Conservation (phyloP, 2,888 invertebrate species). For the Caenorhabditis sulstoni region DNA sequence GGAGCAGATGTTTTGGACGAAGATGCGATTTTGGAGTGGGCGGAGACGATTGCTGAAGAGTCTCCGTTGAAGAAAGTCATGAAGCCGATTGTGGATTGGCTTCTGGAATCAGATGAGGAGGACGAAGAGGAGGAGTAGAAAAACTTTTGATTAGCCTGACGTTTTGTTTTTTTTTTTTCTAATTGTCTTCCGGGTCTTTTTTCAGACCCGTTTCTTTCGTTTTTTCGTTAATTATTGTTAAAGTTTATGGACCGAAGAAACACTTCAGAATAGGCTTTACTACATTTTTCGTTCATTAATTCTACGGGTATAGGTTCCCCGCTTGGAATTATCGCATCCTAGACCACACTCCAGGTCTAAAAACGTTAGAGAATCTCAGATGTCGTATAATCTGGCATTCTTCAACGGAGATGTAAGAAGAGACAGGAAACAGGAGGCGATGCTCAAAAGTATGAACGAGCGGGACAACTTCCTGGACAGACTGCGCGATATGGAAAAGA, state of each 20-base stretch:
- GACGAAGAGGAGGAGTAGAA: constrained; percentile 19
- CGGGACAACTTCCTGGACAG: constrained; percentile 54
- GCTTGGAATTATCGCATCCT: no score
- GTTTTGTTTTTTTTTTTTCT: constrained; percentile 7
- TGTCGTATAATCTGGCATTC: constrained; percentile 60
- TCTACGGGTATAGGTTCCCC: background rate
- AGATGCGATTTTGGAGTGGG: constrained; percentile 70
- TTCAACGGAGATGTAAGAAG: constrained; percentile 61
- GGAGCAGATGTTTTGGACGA: constrained; percentile 67
- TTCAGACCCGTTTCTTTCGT: background rate
- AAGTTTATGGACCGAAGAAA: background rate
- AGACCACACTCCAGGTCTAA: no score
- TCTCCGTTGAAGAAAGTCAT: constrained; percentile 47
- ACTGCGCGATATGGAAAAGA: constrained; percentile 35
- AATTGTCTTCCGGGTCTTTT: background rate
- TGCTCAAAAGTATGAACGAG: constrained; percentile 54
- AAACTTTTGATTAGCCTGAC: background rate
- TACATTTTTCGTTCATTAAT: background rate
- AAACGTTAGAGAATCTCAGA: no score
- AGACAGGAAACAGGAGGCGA: constrained; percentile 66
- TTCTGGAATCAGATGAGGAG: constrained; percentile 62
- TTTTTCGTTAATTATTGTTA: background rate
- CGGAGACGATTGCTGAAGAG: constrained; percentile 50
- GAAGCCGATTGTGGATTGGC: constrained; percentile 69
- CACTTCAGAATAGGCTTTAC: background rate